These are phyloP conservation scores for Morone chrysops DNA, from an alignment of 2,113 vertebrate genomes.

Conservation along the genomic window DNA sequence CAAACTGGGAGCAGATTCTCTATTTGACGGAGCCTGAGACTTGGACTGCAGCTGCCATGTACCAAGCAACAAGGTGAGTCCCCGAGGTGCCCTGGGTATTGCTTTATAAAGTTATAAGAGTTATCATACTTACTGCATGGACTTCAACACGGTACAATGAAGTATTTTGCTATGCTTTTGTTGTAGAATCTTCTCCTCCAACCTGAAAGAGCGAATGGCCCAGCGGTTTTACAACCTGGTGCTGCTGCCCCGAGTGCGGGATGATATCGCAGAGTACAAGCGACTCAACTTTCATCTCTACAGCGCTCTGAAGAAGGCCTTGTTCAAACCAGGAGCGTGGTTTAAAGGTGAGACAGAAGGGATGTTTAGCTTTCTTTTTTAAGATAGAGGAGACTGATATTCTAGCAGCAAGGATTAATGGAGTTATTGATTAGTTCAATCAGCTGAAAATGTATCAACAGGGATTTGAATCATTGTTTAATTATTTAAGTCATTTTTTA, in stretches of 20 bases:
- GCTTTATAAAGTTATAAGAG: not conserved
- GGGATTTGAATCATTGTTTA: not conserved
- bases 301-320: slow-evolving; percentile 94
- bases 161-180: not conserved
- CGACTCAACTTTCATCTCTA: slow-evolving; percentile 97
- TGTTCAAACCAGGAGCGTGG: slow-evolving; percentile 98
- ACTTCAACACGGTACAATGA: not conserved
- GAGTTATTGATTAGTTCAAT: not conserved
- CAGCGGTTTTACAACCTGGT: slow-evolving; percentile 98
- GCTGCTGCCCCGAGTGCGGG: slow-evolving; percentile 91
- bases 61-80: slow-evolving; percentile 94
- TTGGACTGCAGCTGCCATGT: slow-evolving; percentile 97
- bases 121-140: not conserved
- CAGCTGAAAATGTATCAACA: no score
- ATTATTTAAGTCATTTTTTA: not conserved
- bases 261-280: slow-evolving; percentile 96
- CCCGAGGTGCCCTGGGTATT: not conserved
- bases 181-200: slow-evolving; percentile 95
- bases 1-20: slow-evolving; percentile 98
- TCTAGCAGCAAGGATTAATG: not conserved
- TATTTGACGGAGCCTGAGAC: slow-evolving; percentile 94
- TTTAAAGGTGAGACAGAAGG: slow-evolving; percentile 91
- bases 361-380: not conserved
- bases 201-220: slow-evolving; percentile 96
- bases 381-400: not conserved